phyloP scores from a whole-genome alignment of 92 coral and sea anemone genomes.

The Epizoanthus fatuus region DNA sequence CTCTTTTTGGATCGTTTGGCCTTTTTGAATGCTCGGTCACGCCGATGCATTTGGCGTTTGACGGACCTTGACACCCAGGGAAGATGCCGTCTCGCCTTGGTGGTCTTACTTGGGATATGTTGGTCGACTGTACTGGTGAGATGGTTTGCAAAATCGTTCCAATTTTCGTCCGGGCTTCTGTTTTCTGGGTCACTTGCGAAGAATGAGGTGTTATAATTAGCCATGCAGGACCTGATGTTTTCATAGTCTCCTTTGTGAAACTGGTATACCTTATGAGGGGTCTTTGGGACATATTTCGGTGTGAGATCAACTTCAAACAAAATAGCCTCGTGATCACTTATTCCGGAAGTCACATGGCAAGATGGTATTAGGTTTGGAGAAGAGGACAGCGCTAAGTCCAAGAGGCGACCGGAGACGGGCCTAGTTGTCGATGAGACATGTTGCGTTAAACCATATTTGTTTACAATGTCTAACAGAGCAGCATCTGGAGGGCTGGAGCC shows the following conservation, averaged over 20 bases:
- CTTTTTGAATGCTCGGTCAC: too few relatives aligned
- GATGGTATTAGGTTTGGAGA: conserved; percentile 40
- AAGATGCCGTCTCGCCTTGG: too few relatives aligned
- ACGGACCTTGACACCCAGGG: too few relatives aligned
- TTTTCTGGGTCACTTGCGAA: conserved; percentile 36
- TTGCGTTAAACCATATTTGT: conserved; percentile 28
- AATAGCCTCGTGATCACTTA: conserved; percentile 52
- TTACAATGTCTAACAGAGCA: conserved; percentile 2
- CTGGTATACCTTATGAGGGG: conserved; percentile 53
- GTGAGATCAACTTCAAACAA: conserved; percentile 46
- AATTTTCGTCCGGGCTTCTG: conserved; percentile 50
- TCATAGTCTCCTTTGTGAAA: conserved; percentile 43
- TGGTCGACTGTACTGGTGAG: conserved; percentile 28
- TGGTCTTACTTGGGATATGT: too few relatives aligned
- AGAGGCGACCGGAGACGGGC: conserved; percentile 32
- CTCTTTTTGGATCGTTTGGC: too few relatives aligned
- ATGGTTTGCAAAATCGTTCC: conserved; percentile 28
- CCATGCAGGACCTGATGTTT: conserved; percentile 27
- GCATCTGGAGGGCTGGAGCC: neutral
- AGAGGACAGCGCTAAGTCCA: conserved; percentile 56
- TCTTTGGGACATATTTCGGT: conserved; percentile 51
- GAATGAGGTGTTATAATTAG: conserved; percentile 25
- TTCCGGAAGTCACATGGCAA: conserved; percentile 60
- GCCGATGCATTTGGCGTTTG: too few relatives aligned
- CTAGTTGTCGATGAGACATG: conserved; percentile 62